Evolutionary conservation across 2,888 invertebrate species (phyloP).

Genomic region (Drosophila neoperkinsi): DNA sequence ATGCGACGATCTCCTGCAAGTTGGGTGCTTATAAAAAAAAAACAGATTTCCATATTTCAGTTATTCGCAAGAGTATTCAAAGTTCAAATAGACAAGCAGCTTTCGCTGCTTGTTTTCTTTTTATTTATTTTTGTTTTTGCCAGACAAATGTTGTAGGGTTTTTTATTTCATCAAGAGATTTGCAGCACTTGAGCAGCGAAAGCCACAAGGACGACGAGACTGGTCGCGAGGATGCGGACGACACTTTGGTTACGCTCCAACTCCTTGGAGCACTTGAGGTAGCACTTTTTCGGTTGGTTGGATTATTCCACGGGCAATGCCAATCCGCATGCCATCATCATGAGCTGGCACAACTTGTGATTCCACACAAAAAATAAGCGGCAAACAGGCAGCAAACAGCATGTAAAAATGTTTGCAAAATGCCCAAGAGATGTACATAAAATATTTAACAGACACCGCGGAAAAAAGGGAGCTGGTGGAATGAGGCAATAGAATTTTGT

Average conservation of each 20-base stretch:
- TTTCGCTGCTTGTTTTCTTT: not conserved
- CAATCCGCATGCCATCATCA: constrained; percentile 65
- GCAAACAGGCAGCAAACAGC: constrained; percentile 30
- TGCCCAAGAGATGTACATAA: constrained; percentile 83
- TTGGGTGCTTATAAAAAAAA: too few species aligned
- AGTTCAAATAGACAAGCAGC: not conserved
- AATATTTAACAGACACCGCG: constrained; percentile 83
- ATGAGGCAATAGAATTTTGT: constrained; percentile 16
- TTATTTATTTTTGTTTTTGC: constrained; percentile 26
- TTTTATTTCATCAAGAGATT: constrained; percentile 80
- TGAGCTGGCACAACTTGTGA: constrained; percentile 62
- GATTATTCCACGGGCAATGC: constrained; percentile 72
- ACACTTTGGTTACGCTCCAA: constrained; percentile 78
- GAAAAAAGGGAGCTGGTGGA: not conserved
- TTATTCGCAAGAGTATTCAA: constrained; percentile 30
- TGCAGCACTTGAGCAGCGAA: constrained; percentile 65
- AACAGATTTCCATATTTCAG: not conserved
- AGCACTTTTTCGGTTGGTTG: constrained; percentile 62
- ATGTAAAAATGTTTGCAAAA: constrained; percentile 77
- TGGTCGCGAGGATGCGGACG: constrained; percentile 33
- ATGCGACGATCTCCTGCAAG: too few species aligned
- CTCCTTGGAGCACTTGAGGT: constrained; percentile 63
- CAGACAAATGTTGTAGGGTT: constrained; percentile 69
- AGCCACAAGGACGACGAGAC: constrained; percentile 33
- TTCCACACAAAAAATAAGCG: constrained; percentile 39